Evolutionary conservation across 2,113 vertebrate species (phyloP).

Genomic region (Ovibos moschatus): DNA sequence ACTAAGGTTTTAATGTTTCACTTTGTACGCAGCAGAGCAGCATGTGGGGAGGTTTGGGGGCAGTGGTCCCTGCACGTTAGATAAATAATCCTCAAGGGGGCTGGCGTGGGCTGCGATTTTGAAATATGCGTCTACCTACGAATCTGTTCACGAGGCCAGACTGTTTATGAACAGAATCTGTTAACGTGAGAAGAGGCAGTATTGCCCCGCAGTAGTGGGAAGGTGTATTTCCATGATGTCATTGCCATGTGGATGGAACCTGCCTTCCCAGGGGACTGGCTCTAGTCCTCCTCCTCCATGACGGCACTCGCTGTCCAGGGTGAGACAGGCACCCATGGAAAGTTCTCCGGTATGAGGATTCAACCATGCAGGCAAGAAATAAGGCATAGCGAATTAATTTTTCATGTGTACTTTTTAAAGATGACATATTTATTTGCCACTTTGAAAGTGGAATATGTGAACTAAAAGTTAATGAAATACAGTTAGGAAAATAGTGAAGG

Average conservation of each 20-base stretch:
- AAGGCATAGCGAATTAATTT: not conserved
- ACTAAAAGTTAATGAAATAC: not conserved
- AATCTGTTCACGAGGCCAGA: not conserved
- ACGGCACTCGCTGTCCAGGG: fast-evolving
- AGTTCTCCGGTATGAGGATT: not conserved
- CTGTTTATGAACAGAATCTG: not conserved
- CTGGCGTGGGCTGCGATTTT: not conserved
- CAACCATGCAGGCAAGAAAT: not conserved
- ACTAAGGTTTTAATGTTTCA: not conserved
- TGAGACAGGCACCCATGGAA: too few relatives aligned
- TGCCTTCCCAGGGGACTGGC: not conserved
- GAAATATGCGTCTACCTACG: not conserved
- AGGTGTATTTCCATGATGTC: not conserved
- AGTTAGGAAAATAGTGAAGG: not conserved
- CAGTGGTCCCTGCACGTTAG: not conserved
- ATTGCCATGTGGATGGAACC: not conserved
- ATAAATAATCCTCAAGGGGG: not conserved
- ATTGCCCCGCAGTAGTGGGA: not conserved
- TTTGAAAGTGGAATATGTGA: not conserved
- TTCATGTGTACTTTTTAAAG: not conserved
- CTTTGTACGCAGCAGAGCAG: not conserved
- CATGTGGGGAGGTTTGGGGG: not conserved
- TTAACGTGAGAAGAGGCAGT: not conserved
- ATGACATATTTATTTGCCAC: not conserved
- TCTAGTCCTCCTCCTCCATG: fast-evolving